Evolutionary conservation across 2,797 vertebrate genomes (phyloP), one percentile per base, ranked within the genome.

Genomic region (Acipenser transmontanus): DNA sequence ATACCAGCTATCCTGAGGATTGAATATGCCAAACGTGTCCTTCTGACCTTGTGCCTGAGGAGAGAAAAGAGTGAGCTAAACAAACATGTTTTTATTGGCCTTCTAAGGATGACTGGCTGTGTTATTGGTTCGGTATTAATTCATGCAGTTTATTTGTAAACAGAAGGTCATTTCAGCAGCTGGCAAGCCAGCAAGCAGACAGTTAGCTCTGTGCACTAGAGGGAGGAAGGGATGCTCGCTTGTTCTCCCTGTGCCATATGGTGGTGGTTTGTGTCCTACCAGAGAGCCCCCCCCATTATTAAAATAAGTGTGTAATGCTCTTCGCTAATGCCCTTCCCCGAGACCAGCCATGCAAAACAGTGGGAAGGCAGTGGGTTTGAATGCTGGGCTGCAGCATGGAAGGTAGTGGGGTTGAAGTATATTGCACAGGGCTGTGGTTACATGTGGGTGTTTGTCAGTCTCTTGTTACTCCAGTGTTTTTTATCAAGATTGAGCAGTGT

Each of bases 101-200:
- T 34, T 34, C 34, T 34, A 73, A 70, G 73, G 67, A n/a, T 10
- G 66, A 68, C 54, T 70, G 73, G 68, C 69, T 69, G 68, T 67
- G 68, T 67, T 69, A 74, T 64, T 74, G 66, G 71, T 80, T 78
- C 34, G 0, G 8, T 79, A 80, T 81, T 78, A 81, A 85, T 84
- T 77, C 61, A 78, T 80, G 80, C 75, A 71, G 77, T 82, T 82
- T 81, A 76, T 81, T 80, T 76, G 59, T 56, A 72, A 75, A 72
- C 69, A 48, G 65, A 69, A 69, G 70, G 61, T 73, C 74, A 72
- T 68, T 65, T 50, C 68, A 34, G 34, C 34, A 34, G 34, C 34
- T 34, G 34, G 20, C 48, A 66, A 59, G 62, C 57, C 34, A 34
- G 34, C 34, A 34, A 34, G 34, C 34, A 34, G 34, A 34, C 34